These are phyloP conservation scores for Lamproptera curius DNA, from an alignment of 2,888 invertebrate genomes.

Conservation along the genomic window DNA sequence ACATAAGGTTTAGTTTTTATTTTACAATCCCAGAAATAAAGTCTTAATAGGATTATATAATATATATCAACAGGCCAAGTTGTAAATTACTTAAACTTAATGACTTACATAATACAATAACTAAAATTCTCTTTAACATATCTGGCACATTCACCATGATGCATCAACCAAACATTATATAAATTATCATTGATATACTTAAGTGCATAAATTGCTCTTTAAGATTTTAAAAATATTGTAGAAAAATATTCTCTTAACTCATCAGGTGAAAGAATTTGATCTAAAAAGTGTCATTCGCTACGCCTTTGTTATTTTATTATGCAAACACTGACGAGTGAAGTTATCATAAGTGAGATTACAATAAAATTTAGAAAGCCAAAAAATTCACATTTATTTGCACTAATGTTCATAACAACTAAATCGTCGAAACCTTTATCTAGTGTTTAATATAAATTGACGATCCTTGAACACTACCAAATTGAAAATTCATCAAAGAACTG, in stretches of 20 bases:
- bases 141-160: conserved; percentile 73
- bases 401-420: not conserved
- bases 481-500: conserved; percentile 2
- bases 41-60: conserved; percentile 77
- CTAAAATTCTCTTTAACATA: conserved; percentile 77
- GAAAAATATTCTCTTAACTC: conserved; percentile 75
- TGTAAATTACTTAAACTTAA: conserved; percentile 79
- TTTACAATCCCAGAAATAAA: conserved; percentile 79
- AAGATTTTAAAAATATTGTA: conserved; percentile 71
- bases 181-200: conserved; percentile 60
- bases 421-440: conserved; percentile 4
- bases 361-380: conserved; percentile 20
- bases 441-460: conserved; percentile 8
- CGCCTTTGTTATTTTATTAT: conserved; percentile 47
- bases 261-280: conserved; percentile 58
- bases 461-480: conserved; percentile 11
- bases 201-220: conserved; percentile 68
- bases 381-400: conserved; percentile 1
- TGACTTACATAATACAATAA: conserved; percentile 78
- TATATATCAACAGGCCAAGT: conserved; percentile 78
- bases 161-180: conserved; percentile 70
- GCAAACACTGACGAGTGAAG: conserved; percentile 39
- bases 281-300: conserved; percentile 45
- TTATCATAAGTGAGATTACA: conserved; percentile 68
- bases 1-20: conserved; percentile 65